A percentile compares a stretch with the other conserved stretches of the same genome.
phyloP scores from a whole-genome alignment of 2,113 vertebrate species.

The Scomber colias region DNA sequence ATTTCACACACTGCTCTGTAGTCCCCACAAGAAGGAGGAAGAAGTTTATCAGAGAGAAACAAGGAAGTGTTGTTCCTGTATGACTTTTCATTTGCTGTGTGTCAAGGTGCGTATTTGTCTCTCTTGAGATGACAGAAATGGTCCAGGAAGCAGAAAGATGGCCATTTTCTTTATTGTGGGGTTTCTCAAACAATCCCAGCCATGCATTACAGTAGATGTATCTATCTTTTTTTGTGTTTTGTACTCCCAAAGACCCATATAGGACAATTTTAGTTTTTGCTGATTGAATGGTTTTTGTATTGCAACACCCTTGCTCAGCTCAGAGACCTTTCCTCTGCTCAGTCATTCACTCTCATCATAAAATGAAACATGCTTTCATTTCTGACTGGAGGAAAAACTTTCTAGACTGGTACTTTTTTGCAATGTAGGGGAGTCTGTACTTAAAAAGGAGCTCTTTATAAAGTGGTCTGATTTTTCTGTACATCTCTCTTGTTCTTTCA shows the following conservation, averaged over 20 bases:
- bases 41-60: constrained; percentile 37
- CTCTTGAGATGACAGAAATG: constrained; percentile 19
- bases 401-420: no score
- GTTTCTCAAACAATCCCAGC: constrained; percentile 3
- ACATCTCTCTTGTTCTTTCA: no score
- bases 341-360: not conserved
- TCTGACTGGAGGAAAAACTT: no score
- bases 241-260: not conserved
- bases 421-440: no score
- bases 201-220: not conserved
- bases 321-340: no score
- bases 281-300: not conserved
- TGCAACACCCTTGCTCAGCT: no score
- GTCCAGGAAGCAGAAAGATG: not conserved
- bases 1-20: not conserved
- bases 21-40: not conserved
- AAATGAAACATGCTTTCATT: no score
- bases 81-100: constrained; percentile 49
- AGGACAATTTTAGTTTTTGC: constrained; percentile 1
- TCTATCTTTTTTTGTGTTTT: not conserved
- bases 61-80: constrained; percentile 28
- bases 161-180: constrained; percentile 5
- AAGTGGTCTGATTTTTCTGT: no score
- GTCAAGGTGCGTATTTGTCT: constrained; percentile 23
- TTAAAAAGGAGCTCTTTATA: no score